Evolutionary conservation across 2,113 vertebrate genomes (phyloP).

Genomic region (Pteruthius melanotis): DNA sequence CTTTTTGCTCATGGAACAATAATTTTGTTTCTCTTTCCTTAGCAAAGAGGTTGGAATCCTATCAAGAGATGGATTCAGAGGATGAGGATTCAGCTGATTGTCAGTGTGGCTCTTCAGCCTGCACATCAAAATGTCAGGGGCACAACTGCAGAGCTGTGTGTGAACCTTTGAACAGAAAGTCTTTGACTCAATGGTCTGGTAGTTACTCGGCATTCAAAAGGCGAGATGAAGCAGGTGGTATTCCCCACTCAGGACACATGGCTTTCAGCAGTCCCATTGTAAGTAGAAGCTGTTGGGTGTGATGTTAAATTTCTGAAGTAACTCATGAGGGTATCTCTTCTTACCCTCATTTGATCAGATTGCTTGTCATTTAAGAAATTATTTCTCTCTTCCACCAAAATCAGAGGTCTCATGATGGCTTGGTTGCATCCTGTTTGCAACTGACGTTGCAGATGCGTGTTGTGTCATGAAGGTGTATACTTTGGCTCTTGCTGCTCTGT

Average conservation of each 20-base stretch:
- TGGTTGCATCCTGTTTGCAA: not conserved
- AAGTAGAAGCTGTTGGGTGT: conserved; percentile 41
- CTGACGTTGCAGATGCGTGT: not conserved
- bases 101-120: conserved; percentile 45
- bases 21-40: not conserved
- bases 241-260: conserved; percentile 47
- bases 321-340: not conserved
- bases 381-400: not conserved
- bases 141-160: conserved; percentile 62
- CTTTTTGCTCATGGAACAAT: not conserved
- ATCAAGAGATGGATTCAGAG: conserved; percentile 69
- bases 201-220: conserved; percentile 41
- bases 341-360: not conserved
- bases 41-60: conserved; percentile 84
- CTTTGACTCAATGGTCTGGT: conserved; percentile 64
- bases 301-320: not conserved
- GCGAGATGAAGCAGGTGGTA: conserved; percentile 26
- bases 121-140: conserved; percentile 28
- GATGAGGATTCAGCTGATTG: conserved; percentile 5
- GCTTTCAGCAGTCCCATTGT: conserved; percentile 92
- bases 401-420: not conserved
- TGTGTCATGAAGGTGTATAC: not conserved
- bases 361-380: not conserved
- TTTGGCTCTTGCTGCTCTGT: not conserved
- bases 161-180: conserved; percentile 69